Base-by-base conservation (phyloP, 2,113 vertebrate genomes). In the Recurvirostra avosetta region DNA sequence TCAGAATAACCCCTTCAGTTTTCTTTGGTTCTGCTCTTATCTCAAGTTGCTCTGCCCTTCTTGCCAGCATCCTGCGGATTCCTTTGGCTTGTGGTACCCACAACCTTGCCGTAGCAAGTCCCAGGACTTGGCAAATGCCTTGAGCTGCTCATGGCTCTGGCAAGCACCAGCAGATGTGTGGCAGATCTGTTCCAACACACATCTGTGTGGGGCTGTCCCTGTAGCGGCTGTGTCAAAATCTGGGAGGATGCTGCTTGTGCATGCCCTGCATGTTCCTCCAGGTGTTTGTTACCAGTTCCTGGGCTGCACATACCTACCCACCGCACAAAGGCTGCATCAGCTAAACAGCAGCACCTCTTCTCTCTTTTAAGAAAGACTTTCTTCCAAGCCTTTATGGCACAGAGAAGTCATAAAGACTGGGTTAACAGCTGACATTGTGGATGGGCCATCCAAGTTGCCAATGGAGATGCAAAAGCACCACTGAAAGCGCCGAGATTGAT, bases 21-120 rank as follows among this genome's bases (percentile, higher is more conserved):
- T 11, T 1, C 45, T 92, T 62, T 38, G 53, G 18, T 95, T 92
- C 77, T 94, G 40, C 65, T 82, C 91, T 84, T 74, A 41, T 61
- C 80, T 92, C 74, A 25, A 58, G 93, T 88, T 72, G 34, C 67
- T 86, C 53, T 93, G 66, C 55, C 71, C 71, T 90, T 68, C 70
- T 94, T 88, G 92, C 96, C 96, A 97, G 78, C 81, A 66, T 85
- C 94, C 93, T 4, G 6, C 88, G n/a, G 94, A 10, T 66, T 86
- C 67, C 62, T 90, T 95, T 97, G 96, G 94, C 94, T 92, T 55
- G 52, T 5, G 5, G 47, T 87, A 40, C 77, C 86, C 36, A 38
- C 52, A 95, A 30, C 84, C 94, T 92, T 67, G 91, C 77, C 3
- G 29, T 20, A 88, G 62, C 85, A 65, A 90, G 83, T 86, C 84